Evolutionary conservation across 2,797 vertebrate species (phyloP), one percentile per base, ranked within the genome.

Genomic region (Parauchenoglanis ngamensis): DNA sequence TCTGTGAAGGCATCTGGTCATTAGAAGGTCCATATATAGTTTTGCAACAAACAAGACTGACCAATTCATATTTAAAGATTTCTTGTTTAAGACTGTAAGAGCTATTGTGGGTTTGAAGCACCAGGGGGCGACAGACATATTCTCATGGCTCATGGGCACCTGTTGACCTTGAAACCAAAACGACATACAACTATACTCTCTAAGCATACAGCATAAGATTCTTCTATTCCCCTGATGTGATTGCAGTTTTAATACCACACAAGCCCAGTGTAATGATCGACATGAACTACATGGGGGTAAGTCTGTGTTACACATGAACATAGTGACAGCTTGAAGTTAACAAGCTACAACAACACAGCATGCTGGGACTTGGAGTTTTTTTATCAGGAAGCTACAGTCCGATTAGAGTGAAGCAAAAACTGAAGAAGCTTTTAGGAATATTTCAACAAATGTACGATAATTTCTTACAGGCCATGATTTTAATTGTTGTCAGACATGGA

Each of bases 71-170:
- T 77, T 31, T 57, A 78, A 78, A 21, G 15, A 1, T 76, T 76
- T 52, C 73, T 52, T 19, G 6, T 40, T 25, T 40, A 12, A 7
- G 2, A 35, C 11, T 59, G 19, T 23, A 3, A 59, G 19, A 11
- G 56, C 19, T 44, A 44, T 19, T 40, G 46, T 49, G 40, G 23
- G 25, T 81, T 61, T 81, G 21, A 4, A n/a, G 2, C 85, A 72
- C 63, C 49, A 86, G 85, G 85, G 85, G 85, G 85, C 63, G 65
- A 70, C 77, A 86, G 54, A 70, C 13, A n/a, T 44, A 2, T 57
- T 2, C 59, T 25, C 4, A 59, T 56, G 3, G 44, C 6, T 19
- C 63, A 70, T 65, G 12, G 11, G 59, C 7, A 40, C 72, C 57
- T 76, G 44, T 54, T 78, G 31, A 80, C 52, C 46, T 70, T 86